Base-by-base conservation (phyloP, 2,888 invertebrate genomes). In the Callinectes sapidus region DNA sequence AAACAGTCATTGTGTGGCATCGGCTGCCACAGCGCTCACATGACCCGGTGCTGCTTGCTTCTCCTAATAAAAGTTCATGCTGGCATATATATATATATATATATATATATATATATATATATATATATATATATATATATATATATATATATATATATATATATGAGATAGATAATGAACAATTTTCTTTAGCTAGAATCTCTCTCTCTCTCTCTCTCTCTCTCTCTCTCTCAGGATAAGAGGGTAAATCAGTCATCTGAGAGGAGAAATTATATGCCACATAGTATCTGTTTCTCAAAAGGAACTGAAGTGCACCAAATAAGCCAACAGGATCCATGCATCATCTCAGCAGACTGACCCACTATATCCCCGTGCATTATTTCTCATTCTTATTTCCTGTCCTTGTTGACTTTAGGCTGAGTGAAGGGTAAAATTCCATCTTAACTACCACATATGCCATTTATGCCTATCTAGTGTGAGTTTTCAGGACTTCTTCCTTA, bases 61-160 rank as follows among this genome's bases (percentile, higher is more conserved):
- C 0, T 1, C 18, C 23, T 5, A 61, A 18, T 5, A 61, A 18
- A 23, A 61, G 1, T 23, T 61, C 23, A 23, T 61, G 23, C 23
- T 61, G 61, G 23, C 61, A 61, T 61, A 61, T 61, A 16, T 87
- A n/a, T 87, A 39, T 87, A 23, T 48, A 87, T 39, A 28, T 85
- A 3, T 35, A 61, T 48, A 18, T 61, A 28, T 85, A 85, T 39
- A 39, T 85, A 85, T 85, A 61, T 61, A 61, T 35, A n/a, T 87
- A 87, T 87, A 87, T 87, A 39, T 87, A 28, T 85, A 85, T 35
- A 16, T 87, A n/a, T 87, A 39, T 87, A 23, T 48, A 87, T 39
- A 28, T 85, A 3, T 35, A 61, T 48, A 18, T 61, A 28, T 85
- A 85, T 39, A 39, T 85, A 85, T 85, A 61, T 61, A 61, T 35